Evolutionary conservation across 2,113 vertebrate genomes (phyloP), one percentile per base, ranked within the genome.

Genomic region (Passer montanus): DNA sequence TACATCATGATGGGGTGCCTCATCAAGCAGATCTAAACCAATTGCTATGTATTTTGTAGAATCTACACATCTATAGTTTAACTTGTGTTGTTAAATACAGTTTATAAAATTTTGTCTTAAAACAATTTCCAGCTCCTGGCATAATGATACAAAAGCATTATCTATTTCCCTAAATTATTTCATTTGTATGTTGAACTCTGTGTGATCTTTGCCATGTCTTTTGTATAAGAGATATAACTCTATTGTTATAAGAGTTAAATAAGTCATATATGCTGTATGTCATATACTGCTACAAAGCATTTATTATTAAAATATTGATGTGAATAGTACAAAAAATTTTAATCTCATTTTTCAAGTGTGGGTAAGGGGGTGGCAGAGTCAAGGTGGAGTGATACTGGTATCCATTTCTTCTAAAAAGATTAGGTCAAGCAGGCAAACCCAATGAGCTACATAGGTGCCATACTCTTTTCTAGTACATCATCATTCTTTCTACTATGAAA

Each of bases 351-450:
- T 22, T 83, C 19, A 64, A 22, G 12, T 28, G 5, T 0, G 0
- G 6, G 2, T 11, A 30, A 16, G 6, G 8, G 12, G 8, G 2
- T 1, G 0, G n/a, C 13, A 20, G 21, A 66, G 2, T 30, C 8
- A 5, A 82, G 20, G 3, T 58, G 21, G 15, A 46, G 10, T 28
- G 58, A 8, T 41, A 41, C 1, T 33, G 43, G 33, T 76, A 79
- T 9, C 33, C 4, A 0, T 77, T 87, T 70, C 50, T 41, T 12
- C 17, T 74, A 46, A 67, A 79, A 77, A 30, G 8, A 28, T 10
- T 11, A 8, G 10, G 18, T 52, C 68, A 83, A 49, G 39, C 11
- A 77, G 13, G 26, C 4, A 90, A 90, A 46, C 26, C 11, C 39
- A 82, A 66, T 1, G 2, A 21, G 37, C 4, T 44, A 4, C 37